phyloP scores from a whole-genome alignment of 2,113 vertebrate species.

The Podocnemis expansa region DNA sequence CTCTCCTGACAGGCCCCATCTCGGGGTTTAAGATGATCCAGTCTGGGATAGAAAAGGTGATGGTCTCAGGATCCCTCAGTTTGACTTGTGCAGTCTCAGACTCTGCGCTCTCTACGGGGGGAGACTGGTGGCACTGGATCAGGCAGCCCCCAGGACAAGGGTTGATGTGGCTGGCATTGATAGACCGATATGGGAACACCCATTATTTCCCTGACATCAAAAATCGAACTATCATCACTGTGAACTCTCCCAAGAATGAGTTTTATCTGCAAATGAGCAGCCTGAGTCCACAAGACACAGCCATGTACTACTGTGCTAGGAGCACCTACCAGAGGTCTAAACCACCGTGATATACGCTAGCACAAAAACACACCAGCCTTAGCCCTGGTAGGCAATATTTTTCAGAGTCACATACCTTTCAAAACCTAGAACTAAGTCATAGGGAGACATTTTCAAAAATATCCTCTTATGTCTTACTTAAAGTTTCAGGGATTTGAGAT shows the following conservation, averaged over 20 bases:
- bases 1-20: background rate
- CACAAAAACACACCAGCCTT: background rate
- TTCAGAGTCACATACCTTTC: background rate
- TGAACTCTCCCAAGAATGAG: background rate
- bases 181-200: background rate
- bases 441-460: background rate
- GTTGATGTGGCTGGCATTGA: background rate
- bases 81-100: no score
- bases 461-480: no score
- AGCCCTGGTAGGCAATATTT: no score
- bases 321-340: background rate
- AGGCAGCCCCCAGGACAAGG: background rate
- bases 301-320: conserved; percentile 50
- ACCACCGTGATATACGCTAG: background rate
- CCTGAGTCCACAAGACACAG: conserved; percentile 76
- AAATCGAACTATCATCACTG: background rate
- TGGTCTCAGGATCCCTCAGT: background rate
- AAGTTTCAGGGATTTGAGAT: no score
- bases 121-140: background rate
- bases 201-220: background rate
- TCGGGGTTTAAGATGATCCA: background rate
- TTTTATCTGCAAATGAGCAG: conserved; percentile 78
- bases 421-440: background rate
- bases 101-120: no score
- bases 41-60: background rate